phyloP scores from a whole-genome alignment of 2,797 vertebrate genomes.

The Diceros bicornis region DNA sequence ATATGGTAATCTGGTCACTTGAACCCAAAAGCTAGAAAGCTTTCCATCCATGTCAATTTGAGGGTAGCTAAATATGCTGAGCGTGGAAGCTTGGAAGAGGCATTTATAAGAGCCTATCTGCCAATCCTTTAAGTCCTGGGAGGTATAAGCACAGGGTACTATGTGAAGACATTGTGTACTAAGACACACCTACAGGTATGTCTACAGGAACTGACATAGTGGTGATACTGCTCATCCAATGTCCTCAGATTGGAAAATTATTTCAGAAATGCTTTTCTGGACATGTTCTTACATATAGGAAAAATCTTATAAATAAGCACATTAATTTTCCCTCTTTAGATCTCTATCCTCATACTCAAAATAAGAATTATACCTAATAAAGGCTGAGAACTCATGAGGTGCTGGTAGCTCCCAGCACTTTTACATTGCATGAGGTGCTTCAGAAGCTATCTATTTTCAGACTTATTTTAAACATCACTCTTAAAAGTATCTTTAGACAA shows the following conservation, averaged over 20 bases:
- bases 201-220: not conserved
- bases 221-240: not conserved
- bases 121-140: not conserved
- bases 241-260: not conserved
- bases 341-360: not conserved
- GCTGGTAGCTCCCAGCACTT: not conserved
- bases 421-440: not conserved
- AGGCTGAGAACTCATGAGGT: not conserved
- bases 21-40: constrained; percentile 47
- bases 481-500: not conserved
- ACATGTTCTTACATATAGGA: not conserved
- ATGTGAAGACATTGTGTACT: not conserved
- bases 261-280: constrained; percentile 43
- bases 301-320: not conserved
- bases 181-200: not conserved
- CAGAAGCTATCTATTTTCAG: not conserved
- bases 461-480: not conserved
- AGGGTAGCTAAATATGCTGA: constrained; percentile 65
- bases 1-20: constrained; percentile 68
- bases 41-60: constrained; percentile 27
- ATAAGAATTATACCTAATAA: not conserved
- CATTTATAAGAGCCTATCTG: not conserved
- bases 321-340: not conserved
- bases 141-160: not conserved
- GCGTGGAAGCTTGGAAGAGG: not conserved